Percentiles rank a stretch among this genome's conserved stretches.
phyloP scores from a whole-genome alignment of 2,888 invertebrate genomes.

The Cybosia mesomella region DNA sequence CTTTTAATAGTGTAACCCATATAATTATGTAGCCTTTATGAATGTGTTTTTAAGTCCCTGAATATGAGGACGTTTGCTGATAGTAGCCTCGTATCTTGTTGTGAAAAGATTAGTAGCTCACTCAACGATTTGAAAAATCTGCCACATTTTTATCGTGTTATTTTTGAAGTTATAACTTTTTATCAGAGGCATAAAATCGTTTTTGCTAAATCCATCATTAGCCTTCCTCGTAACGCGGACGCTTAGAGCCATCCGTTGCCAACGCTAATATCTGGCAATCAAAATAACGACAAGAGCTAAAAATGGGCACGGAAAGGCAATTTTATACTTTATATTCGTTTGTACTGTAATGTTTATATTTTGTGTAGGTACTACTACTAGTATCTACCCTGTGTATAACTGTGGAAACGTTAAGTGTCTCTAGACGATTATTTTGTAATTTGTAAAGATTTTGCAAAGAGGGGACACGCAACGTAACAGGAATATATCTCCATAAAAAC shows the following conservation, averaged over 20 bases:
- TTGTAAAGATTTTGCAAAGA: no score
- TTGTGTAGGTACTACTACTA: no score
- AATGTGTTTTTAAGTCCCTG: no score
- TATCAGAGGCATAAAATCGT: not conserved
- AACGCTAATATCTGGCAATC: conserved; percentile 34
- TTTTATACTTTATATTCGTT: conserved; percentile 5
- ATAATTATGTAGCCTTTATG: no score
- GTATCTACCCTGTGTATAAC: no score
- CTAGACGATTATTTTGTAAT: no score
- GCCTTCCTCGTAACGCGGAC: conserved; percentile 5
- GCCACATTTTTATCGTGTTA: not conserved
- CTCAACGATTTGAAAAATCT: not conserved
- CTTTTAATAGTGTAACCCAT: no score
- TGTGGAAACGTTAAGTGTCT: no score
- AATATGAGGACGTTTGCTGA: no score
- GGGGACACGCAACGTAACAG: no score
- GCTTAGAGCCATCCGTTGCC: conserved; percentile 26
- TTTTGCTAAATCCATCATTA: not conserved
- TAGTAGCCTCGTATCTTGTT: not conserved
- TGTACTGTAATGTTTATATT: not conserved
- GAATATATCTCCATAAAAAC: no score
- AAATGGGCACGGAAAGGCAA: conserved; percentile 19
- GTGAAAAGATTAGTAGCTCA: not conserved
- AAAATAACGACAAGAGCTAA: conserved; percentile 32
- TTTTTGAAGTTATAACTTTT: conserved; percentile 5